Conservation (phyloP, 2,797 vertebrate genomes). For the Gadopsis marmoratus region DNA sequence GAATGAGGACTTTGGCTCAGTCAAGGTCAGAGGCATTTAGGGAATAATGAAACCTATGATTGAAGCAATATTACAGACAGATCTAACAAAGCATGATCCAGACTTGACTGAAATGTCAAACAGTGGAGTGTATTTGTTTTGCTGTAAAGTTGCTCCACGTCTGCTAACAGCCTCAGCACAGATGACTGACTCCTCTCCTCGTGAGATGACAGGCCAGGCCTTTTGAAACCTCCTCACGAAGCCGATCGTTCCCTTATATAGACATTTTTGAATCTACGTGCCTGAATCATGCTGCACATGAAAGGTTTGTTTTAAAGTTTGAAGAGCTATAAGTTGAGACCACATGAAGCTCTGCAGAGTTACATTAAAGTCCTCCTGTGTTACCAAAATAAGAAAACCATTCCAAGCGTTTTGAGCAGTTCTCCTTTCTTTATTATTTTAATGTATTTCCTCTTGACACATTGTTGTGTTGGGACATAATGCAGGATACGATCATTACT, state of each 20-base stretch:
- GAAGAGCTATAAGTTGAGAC: neutral
- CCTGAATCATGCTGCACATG: slow-evolving; percentile 9
- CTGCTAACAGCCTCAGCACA: neutral
- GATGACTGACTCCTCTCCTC: slow-evolving; percentile 32
- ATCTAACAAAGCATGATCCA: neutral
- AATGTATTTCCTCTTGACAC: neutral
- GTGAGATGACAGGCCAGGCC: slow-evolving; percentile 14
- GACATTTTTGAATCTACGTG: slow-evolving; percentile 46
- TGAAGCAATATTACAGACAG: neutral
- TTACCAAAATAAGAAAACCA: neutral
- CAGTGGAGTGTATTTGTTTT: slow-evolving; percentile 12
- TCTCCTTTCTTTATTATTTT: neutral
- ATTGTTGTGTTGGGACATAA: neutral
- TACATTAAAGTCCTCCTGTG: neutral
- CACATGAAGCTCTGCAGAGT: neutral
- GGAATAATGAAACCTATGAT: neutral
- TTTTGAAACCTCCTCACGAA: slow-evolving; percentile 13
- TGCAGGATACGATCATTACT: neutral
- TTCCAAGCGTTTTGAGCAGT: neutral
- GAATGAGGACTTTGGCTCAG: neutral
- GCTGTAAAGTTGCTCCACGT: neutral
- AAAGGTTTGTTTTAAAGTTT: slow-evolving; percentile 16
- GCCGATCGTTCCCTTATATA: slow-evolving; percentile 62
- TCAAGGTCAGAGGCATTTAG: neutral
- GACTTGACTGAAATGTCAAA: neutral